Evolutionary conservation across 2,888 invertebrate species (phyloP).

Genomic region (Xylocampa areola): DNA sequence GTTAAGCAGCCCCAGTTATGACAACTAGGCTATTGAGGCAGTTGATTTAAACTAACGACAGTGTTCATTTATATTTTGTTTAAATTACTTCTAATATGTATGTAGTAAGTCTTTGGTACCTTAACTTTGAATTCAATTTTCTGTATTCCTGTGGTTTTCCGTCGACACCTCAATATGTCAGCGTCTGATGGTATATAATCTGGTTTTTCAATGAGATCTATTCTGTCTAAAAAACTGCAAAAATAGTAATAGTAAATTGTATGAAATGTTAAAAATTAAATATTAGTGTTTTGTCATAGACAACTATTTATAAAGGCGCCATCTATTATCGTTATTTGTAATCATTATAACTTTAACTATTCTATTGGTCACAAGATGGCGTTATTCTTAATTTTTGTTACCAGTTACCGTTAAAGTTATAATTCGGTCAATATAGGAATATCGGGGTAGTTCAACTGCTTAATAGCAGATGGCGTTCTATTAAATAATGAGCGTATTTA

Average conservation of each 20-base stretch:
- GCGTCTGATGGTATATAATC: conserved; percentile 93
- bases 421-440: neutral
- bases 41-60: too few species aligned
- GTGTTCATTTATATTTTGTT: too few species aligned
- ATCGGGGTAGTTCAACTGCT: conserved; percentile 2
- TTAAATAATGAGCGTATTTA: too few species aligned
- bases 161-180: conserved; percentile 94
- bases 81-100: too few species aligned
- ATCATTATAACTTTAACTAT: neutral
- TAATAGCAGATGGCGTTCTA: conserved; percentile 39
- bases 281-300: too few species aligned
- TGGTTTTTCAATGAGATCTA: conserved; percentile 90
- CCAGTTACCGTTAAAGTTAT: neutral
- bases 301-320: conserved; percentile 9
- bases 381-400: neutral
- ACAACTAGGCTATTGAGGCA: too few species aligned
- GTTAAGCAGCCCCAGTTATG: too few species aligned
- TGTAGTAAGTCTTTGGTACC: conserved; percentile 62
- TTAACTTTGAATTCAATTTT: conserved; percentile 93
- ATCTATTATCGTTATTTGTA: conserved; percentile 25
- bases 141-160: conserved; percentile 93
- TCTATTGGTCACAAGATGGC: conserved; percentile 34
- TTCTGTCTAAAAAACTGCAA: conserved; percentile 93
- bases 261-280: neutral
- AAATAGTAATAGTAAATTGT: conserved; percentile 16